Base-by-base conservation (phyloP, 2,888 invertebrate genomes). In the Byasa hedistus region DNA sequence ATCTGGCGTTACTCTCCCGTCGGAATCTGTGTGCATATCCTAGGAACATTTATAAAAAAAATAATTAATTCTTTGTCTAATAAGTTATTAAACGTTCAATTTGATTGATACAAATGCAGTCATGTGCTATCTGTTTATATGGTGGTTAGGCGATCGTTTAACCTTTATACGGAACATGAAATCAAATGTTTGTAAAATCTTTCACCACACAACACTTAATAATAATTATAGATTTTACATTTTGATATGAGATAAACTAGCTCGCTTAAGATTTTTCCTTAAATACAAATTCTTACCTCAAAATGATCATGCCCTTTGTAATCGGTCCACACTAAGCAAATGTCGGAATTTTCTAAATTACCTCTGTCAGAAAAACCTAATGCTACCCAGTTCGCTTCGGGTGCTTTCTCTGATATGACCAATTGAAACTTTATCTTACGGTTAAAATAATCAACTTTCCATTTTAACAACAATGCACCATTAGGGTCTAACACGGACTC, bases 361-460 rank as follows among this genome's bases (percentile, higher is more conserved):
- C 98, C 98, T 68, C 96, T 93, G 77, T 96, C 94, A 1, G 98
- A 98, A 87, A 97, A 98, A 48, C 98, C 98, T 60, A 98, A 78
- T 0, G 96, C 97, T 76, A 98, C 95, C 97, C 97, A 98, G 61
- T 92, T 92, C 75, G 86, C 84, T 0, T 81, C 79, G 17, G 92
- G 90, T 0, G 84, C 83, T 56, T 86, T 82, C 2, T 86, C 82
- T 0, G 93, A 88, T 56, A 93, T 76, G 61, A 92, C 85, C 21
- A 95, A 77, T 75, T 92, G 92, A 71, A 94, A 93, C 24, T 79
- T 77, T 61, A 91, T 84, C 72, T 83, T 87, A 60, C 76, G 76
- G 52, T 75, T 69, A 17, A 76, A 69, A 68, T 90, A 91, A 70
- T 91, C 83, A 12, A 89, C 85, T 71, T 76, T 74, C 91, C 91